These are phyloP conservation scores for Nasonia oneida DNA, from an alignment of 2,888 invertebrate genomes.

Conservation along the genomic window DNA sequence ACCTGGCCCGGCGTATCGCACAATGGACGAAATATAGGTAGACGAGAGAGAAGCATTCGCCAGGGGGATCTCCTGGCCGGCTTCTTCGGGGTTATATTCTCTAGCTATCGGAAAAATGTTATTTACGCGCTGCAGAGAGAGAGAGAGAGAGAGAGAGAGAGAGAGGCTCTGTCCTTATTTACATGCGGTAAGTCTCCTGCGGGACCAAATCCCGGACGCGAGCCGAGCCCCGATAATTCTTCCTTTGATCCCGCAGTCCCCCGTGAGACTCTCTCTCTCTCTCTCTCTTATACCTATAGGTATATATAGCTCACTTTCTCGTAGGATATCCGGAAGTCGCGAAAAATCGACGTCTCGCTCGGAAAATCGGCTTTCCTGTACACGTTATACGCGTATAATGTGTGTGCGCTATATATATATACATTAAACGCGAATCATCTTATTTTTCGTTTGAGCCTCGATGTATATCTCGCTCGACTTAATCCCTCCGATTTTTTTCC, in stretches of 20 bases:
- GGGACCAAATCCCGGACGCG: slow-evolving; percentile 79
- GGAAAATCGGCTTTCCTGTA: slow-evolving; percentile 55
- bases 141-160: slow-evolving; percentile 62
- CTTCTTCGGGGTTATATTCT: slow-evolving; percentile 68
- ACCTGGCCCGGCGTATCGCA: slow-evolving; percentile 34
- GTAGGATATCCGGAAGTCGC: slow-evolving; percentile 40
- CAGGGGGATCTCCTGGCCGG: slow-evolving; percentile 61
- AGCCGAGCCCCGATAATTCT: slow-evolving; percentile 79
- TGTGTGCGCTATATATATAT: neutral
- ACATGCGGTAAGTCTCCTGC: slow-evolving; percentile 80
- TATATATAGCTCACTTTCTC: neutral
- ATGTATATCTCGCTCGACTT: neutral
- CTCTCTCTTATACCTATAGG: slow-evolving; percentile 16
- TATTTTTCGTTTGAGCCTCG: slow-evolving; percentile 14
- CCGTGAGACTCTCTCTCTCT: slow-evolving; percentile 58
- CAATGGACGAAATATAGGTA: slow-evolving; percentile 56
- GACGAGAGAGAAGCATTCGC: slow-evolving; percentile 13
- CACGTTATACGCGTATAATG: neutral
- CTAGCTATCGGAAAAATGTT: slow-evolving; percentile 78
- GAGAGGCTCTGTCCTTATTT: slow-evolving; percentile 77
- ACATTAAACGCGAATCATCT: slow-evolving; percentile 14
- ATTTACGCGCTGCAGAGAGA: slow-evolving; percentile 75
- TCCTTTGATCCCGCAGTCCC: slow-evolving; percentile 77
- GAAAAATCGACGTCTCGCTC: slow-evolving; percentile 49
- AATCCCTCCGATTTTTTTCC: neutral